Conservation (phyloP, 1,140 invertebrate species). For the Euura lappo region DNA sequence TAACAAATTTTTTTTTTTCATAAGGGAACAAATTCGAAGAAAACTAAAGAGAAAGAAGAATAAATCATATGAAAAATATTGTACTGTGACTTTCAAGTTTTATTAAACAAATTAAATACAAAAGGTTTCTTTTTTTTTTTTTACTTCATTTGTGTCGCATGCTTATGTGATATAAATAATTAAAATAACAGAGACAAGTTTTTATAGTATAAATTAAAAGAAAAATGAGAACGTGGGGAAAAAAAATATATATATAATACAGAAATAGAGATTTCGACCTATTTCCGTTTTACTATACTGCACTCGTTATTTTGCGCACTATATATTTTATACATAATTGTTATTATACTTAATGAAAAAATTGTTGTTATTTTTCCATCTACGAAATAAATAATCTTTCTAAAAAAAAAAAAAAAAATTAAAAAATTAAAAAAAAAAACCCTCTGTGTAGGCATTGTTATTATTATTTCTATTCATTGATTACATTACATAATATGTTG, state of each 20-base stretch:
- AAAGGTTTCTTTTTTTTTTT: conserved; percentile 44
- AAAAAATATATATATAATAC: not conserved
- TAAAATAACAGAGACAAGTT: conserved; percentile 35
- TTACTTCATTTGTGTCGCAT: conserved; percentile 21
- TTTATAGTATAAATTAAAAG: not conserved
- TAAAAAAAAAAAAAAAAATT: too few relatives aligned
- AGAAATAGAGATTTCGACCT: not conserved
- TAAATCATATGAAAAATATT: conserved; percentile 25
- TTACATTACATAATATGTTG: too few relatives aligned
- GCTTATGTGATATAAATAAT: conserved; percentile 44
- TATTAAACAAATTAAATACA: conserved; percentile 58
- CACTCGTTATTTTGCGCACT: not conserved
- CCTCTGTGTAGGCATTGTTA: too few relatives aligned
- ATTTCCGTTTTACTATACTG: too few relatives aligned
- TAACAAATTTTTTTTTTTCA: too few relatives aligned
- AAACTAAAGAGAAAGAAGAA: conserved; percentile 11
- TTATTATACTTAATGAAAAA: not conserved
- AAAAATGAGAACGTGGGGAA: not conserved
- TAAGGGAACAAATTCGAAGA: not conserved
- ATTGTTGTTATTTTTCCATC: not conserved
- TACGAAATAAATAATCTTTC: too few relatives aligned
- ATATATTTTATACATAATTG: not conserved
- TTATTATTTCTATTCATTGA: too few relatives aligned
- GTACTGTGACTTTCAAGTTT: conserved; percentile 56
- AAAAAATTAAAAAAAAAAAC: too few relatives aligned